Percentiles rank a stretch among this genome's conserved stretches.
Conservation (phyloP, 1,140 invertebrate species). For the Pomacea maculata region DNA sequence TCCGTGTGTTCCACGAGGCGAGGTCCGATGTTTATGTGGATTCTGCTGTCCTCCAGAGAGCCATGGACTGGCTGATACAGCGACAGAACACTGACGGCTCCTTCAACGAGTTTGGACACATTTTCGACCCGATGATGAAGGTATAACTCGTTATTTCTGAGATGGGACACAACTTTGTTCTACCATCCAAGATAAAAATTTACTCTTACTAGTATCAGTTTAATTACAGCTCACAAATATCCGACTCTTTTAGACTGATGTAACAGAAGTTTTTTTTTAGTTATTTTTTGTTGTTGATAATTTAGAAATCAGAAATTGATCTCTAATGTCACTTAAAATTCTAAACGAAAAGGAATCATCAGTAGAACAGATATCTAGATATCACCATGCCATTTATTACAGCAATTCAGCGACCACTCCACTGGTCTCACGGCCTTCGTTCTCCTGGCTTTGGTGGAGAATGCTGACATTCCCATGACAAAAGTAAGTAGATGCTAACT, state of each 20-base stretch:
- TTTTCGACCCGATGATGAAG: constrained; percentile 44
- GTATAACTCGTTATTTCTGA: constrained; percentile 10
- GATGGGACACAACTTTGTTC: no score
- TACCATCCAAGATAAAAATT: no score
- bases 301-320: no score
- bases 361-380: no score
- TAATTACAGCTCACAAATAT: no score
- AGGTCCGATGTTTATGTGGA: constrained; percentile 81
- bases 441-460: constrained; percentile 23
- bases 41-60: constrained; percentile 73
- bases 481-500: no score
- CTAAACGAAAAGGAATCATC: no score
- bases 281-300: no score
- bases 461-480: constrained; percentile 2
- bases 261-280: no score
- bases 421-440: constrained; percentile 22
- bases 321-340: no score
- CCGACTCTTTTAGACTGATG: no score
- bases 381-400: not conserved
- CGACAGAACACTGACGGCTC: constrained; percentile 83
- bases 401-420: constrained; percentile 19
- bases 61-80: constrained; percentile 80
- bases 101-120: constrained; percentile 70
- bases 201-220: no score
- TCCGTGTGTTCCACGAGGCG: constrained; percentile 83